These are phyloP conservation scores for Amphimallon solstitiale DNA, from an alignment of 2,888 invertebrate species.

Conservation along the genomic window DNA sequence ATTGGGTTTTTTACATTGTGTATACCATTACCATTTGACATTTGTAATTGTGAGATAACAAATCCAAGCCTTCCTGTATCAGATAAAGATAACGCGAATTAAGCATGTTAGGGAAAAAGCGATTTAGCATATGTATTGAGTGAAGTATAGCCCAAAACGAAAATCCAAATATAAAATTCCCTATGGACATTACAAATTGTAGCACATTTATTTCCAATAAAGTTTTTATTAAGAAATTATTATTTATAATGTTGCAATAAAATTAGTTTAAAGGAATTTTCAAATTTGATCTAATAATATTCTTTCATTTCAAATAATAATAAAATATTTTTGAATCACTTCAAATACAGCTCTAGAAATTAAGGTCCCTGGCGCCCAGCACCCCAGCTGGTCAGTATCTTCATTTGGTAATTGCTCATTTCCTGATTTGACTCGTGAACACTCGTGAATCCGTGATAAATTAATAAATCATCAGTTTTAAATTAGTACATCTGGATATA, in stretches of 20 bases:
- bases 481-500: background rate
- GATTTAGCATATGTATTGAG: background rate
- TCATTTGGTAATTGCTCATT: background rate
- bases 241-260: too few relatives aligned
- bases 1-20: conserved; percentile 16
- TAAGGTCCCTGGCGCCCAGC: background rate
- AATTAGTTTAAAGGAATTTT: too few relatives aligned
- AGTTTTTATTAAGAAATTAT: background rate
- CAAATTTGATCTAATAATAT: too few relatives aligned
- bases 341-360: too few relatives aligned
- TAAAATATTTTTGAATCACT: too few relatives aligned
- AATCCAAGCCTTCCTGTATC: conserved; percentile 4
- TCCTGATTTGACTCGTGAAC: background rate
- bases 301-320: too few relatives aligned
- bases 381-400: too few relatives aligned
- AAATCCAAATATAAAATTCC: conserved; percentile 2
- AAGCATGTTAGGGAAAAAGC: background rate
- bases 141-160: background rate
- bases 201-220: background rate
- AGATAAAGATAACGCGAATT: conserved; percentile 28
- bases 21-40: conserved; percentile 38
- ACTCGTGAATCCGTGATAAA: too few relatives aligned
- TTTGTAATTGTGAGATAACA: conserved; percentile 25
- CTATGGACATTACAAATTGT: background rate
- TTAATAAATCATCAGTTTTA: background rate